These are phyloP conservation scores for Rhizomys pruinosus DNA, from an alignment of 2,113 vertebrate species.

Conservation along the genomic window DNA sequence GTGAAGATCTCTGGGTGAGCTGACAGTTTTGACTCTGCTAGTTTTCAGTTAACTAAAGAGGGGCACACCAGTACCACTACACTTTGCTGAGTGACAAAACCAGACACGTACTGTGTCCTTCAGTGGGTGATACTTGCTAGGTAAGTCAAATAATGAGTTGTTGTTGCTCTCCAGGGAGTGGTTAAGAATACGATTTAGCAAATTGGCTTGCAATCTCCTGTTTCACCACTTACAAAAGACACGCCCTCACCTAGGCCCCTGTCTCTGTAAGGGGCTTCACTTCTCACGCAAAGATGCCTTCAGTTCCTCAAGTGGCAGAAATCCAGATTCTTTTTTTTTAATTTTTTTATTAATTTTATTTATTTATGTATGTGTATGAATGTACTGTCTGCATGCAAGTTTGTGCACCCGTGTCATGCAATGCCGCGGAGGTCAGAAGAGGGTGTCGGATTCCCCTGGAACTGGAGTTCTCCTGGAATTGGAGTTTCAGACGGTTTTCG, in stretches of 20 bases:
- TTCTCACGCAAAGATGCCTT: constrained; percentile 42
- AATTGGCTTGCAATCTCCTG: constrained; percentile 77
- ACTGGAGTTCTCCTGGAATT: too few species aligned
- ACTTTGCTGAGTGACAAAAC: background rate
- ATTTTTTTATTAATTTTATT: too few species aligned
- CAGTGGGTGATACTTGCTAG: background rate
- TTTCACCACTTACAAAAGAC: constrained; percentile 66
- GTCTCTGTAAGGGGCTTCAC: constrained; percentile 58
- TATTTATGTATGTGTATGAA: too few species aligned
- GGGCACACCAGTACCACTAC: too few species aligned
- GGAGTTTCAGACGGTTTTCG: too few species aligned
- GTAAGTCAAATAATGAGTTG: constrained; percentile 60
- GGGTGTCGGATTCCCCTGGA: too few species aligned
- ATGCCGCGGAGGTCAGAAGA: too few species aligned
- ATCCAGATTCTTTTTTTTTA: constrained; percentile 46
- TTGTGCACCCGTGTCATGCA: too few species aligned
- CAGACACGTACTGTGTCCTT: background rate
- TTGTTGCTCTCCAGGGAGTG: constrained; percentile 69
- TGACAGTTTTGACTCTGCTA: background rate
- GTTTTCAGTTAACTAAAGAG: background rate
- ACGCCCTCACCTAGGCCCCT: constrained; percentile 40
- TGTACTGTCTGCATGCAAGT: too few species aligned
- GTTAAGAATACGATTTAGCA: constrained; percentile 70
- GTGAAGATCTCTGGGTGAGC: background rate
- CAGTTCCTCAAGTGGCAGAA: background rate